Base-by-base conservation (phyloP, 2,888 invertebrate genomes). In the Oxycera nigricornis region DNA sequence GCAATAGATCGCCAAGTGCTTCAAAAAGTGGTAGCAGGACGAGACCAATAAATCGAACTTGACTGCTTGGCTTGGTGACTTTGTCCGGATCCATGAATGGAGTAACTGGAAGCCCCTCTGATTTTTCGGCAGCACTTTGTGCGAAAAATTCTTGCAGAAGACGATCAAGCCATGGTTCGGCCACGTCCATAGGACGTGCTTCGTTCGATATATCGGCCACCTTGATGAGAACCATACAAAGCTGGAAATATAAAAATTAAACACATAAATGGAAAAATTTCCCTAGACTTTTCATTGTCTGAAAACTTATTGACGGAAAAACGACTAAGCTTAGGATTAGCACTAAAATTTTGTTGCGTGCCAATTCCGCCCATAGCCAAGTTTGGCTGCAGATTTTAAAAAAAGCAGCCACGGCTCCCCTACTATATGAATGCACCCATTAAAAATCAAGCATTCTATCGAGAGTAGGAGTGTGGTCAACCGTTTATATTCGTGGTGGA, bases 41-140 rank as follows among this genome's bases (percentile, higher is more conserved):
- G 80, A 92, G 88, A 59, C 93, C 93, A 82, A 94, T 94, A 85
- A 94, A 94, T 72, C 92, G 92, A 82, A 92, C 92, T 83, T 94
- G 94, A 1, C 94, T 93, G 20, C 93, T 92, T 2, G 93, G 92
- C 82, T 93, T 94, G 75, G 93, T 93, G 73, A 94, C 92, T 85
- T 93, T 94, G 78, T 94, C 93, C 35, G 93, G 88, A 84, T 94
- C 94, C 94, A 94, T 94, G 82, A 94, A 94, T 0, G 94, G 93
- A 28, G 94, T 93, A 30, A 94, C 93, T 2, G 94, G 94, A 77
- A 94, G 86, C 9, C 94, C 94, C 83, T 93, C 93, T 30, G 91
- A 87, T 82, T 93, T 93, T 83, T 94, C 94, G 2, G 92, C 90
- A 79, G 94, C 94, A 83, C 92, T 92, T 84, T 92, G 92, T 79